phyloP scores from a whole-genome alignment of 1,140 invertebrate species.

The Drosophila watanabei region DNA sequence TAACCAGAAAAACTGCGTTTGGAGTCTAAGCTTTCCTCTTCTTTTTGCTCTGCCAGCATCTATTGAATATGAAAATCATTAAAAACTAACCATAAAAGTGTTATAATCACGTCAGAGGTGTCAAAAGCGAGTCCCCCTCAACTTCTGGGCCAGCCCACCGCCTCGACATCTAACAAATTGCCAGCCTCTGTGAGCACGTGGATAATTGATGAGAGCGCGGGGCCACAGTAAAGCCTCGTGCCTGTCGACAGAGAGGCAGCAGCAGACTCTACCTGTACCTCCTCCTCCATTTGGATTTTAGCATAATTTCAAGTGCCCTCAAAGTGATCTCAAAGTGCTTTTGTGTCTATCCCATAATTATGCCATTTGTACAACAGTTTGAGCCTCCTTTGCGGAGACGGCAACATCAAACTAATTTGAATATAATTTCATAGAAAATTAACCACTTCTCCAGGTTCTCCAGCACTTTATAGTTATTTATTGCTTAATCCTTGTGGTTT shows the following conservation, averaged over 20 bases:
- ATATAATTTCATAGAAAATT: conserved; percentile 82
- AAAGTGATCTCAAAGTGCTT: conserved; percentile 55
- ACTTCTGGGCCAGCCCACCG: conserved; percentile 13
- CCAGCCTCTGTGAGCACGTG: conserved; percentile 69
- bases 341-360: conserved; percentile 71
- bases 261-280: conserved; percentile 2
- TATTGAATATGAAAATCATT: conserved; percentile 66
- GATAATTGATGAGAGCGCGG: conserved; percentile 73
- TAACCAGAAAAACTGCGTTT: background rate
- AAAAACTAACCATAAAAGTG: conserved; percentile 77
- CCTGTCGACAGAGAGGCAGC: background rate
- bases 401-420: conserved; percentile 81
- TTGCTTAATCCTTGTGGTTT: conserved; percentile 77
- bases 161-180: conserved; percentile 75
- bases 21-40: background rate
- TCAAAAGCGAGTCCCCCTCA: conserved; percentile 55
- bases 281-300: conserved; percentile 55
- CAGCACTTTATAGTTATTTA: conserved; percentile 64
- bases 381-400: conserved; percentile 26
- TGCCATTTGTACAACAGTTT: conserved; percentile 64
- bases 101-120: conserved; percentile 82
- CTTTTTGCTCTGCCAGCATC: background rate
- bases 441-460: conserved; percentile 8
- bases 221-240: conserved; percentile 47
- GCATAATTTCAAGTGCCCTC: conserved; percentile 76